Evolutionary conservation across 2,113 vertebrate genomes (phyloP).

Genomic region (Nannobrachium achirus): DNA sequence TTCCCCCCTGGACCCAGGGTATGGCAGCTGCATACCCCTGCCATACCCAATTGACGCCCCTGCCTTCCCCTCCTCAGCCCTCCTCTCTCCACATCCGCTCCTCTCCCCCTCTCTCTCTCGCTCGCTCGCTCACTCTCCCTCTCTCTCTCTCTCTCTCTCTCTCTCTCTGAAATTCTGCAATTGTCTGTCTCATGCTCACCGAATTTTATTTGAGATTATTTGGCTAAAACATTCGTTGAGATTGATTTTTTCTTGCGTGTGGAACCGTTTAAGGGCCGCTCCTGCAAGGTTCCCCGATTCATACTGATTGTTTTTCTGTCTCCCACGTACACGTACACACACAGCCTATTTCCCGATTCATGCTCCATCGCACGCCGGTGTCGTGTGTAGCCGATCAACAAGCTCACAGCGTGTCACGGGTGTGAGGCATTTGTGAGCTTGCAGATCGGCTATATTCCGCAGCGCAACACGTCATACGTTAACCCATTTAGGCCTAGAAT

Average conservation of each 20-base stretch:
- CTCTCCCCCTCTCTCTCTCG: neutral
- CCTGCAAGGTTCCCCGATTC: neutral
- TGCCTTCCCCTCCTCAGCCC: conserved; percentile 29
- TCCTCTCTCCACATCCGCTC: conserved; percentile 49
- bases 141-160: conserved; percentile 20
- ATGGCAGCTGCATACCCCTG: neutral
- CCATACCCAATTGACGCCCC: neutral
- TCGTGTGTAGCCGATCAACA: too few species aligned
- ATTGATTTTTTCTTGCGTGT: conserved; percentile 16
- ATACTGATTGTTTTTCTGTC: neutral
- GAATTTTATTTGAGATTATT: conserved; percentile 44
- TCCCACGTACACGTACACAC: neutral
- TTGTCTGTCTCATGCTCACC: conserved; percentile 50
- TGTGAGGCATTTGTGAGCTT: too few species aligned
- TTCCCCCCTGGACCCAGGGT: neutral
- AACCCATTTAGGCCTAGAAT: too few species aligned
- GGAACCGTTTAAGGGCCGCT: neutral
- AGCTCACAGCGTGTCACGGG: too few species aligned
- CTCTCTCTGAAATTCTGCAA: conserved; percentile 55
- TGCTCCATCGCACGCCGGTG: too few species aligned
- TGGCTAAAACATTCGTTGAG: conserved; percentile 22
- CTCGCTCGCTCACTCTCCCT: conserved; percentile 22
- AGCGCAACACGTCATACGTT: too few species aligned
- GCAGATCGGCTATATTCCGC: too few species aligned
- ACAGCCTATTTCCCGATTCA: neutral